Evolutionary conservation across 2,113 vertebrate genomes (phyloP), one percentile per base, ranked within the genome.

Genomic region (Osmerus mordax): DNA sequence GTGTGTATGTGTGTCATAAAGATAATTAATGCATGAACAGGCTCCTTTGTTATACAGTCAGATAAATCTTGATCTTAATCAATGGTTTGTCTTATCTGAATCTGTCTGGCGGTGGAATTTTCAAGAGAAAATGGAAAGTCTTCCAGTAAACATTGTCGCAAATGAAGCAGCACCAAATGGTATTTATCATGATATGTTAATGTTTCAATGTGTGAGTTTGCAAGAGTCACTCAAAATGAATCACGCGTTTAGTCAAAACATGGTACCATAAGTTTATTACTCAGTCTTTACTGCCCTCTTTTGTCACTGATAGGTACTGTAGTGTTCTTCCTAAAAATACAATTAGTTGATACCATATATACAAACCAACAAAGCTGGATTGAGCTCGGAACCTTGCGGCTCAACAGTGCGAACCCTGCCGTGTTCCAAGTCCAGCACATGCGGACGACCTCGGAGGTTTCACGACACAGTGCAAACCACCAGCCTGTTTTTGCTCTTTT

Each of bases 221-320:
- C 54, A 18, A 56, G 54, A n/a, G 54, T n/a, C 14, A 56, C 15
- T 62, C 60, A 28, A 13, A 25, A 13, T 28, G 60, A 23, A 62
- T 62, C 60, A 62, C 13, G 23, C 23, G 9, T 23, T 14, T 23
- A 2, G 23, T 60, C 19, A 3, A 60, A 23, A 23, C 16, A 60
- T 11, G 41, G 0, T 47, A 47, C 41, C 7, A 19, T 25, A 23
- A 23, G 9, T 60, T 60, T 23, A 60, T 62, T 15, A 12, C 60
- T 64, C 29, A n/a, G 62, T 77, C 78, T 83, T 65, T 88, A 81
- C 85, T 86, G 83, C 86, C 84, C 79, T 63, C 89, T 89, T 82
- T 81, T 87, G 89, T 19, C 12, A 19, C 18, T 51, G 14, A 3
- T 13, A 9, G 32, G 64, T 23, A 41, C 64, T 47, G 36, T n/a